Evolutionary conservation across 2,113 vertebrate genomes (phyloP), one percentile per base, ranked within the genome.

Genomic region (Hydropotes inermis): DNA sequence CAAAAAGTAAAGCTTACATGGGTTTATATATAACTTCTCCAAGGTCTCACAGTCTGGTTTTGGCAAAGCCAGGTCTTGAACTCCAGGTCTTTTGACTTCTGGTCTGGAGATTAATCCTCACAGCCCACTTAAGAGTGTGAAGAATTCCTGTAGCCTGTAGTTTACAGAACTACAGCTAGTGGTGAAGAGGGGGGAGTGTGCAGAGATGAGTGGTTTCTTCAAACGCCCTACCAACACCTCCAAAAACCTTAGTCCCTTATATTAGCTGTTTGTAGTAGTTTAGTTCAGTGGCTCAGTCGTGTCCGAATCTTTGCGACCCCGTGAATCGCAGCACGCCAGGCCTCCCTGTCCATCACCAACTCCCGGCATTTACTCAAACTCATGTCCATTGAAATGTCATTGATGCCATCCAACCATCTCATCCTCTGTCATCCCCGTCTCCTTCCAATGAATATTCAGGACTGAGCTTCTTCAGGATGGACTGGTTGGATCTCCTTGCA

Each of bases 41-140:
- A 54, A 47, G 23, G 21, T 79, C 57, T 60, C 25, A 28, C 67
- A 33, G 17, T 76, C 92, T 96, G 14, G 76, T 94, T 96, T 86
- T 86, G 89, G 83, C 45, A 86, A 82, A 95, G 54, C 21, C 33
- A 96, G 70, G 33, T 91, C 52, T 97, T 97, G 74, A 85, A 74
- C 43, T 33, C 27, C 7, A 45, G 43, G 64, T 94, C 50, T 95
- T 97, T 95, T 96, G 86, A 67, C 78, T 15, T 64, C 70, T 87
- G 43, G 33, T 87, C n/a, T 87, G 89, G 28, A 81, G 76, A 87
- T 67, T 67, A 67, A 36, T 84, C 50, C 50, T 0, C 39, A n/a
- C n/a, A 39, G 39, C 13, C 47, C 12, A 0, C 52, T 54, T 82
- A 43, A 52, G 78, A 83, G 43, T 54, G 30, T 94, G 39, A 96